Evolutionary conservation across 1,140 invertebrate genomes (phyloP).

Genomic region (Bombus ignitus): DNA sequence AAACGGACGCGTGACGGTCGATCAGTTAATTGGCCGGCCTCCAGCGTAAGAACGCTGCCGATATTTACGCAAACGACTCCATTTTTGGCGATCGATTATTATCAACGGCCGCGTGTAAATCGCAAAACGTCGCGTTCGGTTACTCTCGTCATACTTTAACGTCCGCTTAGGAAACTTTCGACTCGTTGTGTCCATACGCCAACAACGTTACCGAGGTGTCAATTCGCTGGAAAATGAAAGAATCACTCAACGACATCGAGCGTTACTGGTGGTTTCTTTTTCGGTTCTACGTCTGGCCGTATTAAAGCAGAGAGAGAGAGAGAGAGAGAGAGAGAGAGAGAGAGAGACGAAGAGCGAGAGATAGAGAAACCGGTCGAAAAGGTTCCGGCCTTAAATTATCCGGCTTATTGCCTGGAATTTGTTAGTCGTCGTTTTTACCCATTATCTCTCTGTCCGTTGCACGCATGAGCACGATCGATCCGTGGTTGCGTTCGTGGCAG

Average conservation of each 20-base stretch:
- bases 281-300: background rate
- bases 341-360: background rate
- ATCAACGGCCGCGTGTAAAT: conserved; percentile 30
- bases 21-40: conserved; percentile 11
- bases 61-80: conserved; percentile 51
- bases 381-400: conserved; percentile 22
- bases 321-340: background rate
- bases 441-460: background rate
- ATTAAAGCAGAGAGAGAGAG: background rate
- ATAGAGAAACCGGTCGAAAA: conserved; percentile 19
- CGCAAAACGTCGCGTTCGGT: conserved; percentile 35
- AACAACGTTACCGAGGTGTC: conserved; percentile 4
- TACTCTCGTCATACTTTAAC: conserved; percentile 36
- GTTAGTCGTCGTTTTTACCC: conserved; percentile 1
- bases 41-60: background rate
- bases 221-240: conserved; percentile 19
- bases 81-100: conserved; percentile 46
- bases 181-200: background rate
- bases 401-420: conserved; percentile 6
- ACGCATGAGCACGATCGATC: background rate
- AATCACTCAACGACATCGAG: background rate
- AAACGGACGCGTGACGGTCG: conserved; percentile 9
- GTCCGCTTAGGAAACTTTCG: background rate
- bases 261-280: background rate
- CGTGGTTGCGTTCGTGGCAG: background rate